Percentiles rank a stretch among this genome's conserved stretches.
Evolutionary conservation across 2,888 invertebrate species (phyloP).

Genomic region (Germaria angustata): DNA sequence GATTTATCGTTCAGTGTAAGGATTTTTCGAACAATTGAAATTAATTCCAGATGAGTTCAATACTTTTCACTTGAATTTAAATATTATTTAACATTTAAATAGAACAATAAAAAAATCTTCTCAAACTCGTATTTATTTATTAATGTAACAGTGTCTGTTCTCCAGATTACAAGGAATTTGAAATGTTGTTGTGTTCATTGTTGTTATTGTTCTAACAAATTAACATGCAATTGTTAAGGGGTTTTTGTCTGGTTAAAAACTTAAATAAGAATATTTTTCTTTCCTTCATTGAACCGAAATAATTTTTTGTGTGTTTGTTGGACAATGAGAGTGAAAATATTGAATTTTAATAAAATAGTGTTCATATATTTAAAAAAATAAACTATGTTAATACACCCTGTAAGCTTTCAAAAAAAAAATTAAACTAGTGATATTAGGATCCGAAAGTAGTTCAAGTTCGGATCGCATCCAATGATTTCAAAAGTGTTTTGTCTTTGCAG

Average conservation of each 20-base stretch:
- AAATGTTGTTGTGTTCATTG: not conserved
- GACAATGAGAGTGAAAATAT: too few species aligned
- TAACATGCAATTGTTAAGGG: conserved; percentile 43
- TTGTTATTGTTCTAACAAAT: conserved; percentile 30
- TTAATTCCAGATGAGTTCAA: not conserved
- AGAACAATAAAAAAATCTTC: conserved; percentile 1
- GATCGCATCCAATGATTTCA: too few species aligned
- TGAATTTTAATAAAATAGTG: too few species aligned
- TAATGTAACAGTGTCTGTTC: not conserved
- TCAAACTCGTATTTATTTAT: not conserved
- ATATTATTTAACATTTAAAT: not conserved
- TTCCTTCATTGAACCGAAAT: not conserved
- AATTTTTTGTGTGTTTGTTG: not conserved
- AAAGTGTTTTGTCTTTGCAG: too few species aligned
- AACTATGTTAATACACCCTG: too few species aligned
- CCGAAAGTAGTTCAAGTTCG: too few species aligned
- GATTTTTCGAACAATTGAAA: not conserved
- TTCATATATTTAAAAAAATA: too few species aligned
- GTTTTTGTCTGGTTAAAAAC: not conserved
- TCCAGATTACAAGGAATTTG: conserved; percentile 14
- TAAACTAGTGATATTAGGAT: too few species aligned
- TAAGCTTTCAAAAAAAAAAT: too few species aligned
- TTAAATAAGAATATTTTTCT: not conserved
- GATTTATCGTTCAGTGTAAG: not conserved
- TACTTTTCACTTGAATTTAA: not conserved